Evolutionary conservation across 2,888 invertebrate genomes (phyloP).

Genomic region (Philhelius pedissequus): DNA sequence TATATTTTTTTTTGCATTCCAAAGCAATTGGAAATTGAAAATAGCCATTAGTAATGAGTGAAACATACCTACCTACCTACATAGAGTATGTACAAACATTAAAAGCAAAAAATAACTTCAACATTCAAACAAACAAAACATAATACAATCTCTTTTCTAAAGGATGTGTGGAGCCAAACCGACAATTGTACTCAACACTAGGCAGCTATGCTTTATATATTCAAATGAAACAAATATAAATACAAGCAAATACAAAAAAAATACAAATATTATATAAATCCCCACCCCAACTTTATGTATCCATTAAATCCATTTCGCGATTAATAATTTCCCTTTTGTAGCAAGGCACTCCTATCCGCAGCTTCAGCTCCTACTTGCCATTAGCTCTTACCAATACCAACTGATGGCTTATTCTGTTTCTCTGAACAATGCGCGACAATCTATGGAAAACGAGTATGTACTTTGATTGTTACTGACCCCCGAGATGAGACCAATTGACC

Average conservation of each 20-base stretch:
- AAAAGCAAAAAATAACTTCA: not conserved
- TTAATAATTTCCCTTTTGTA: slow-evolving; percentile 59
- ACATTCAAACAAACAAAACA: not conserved
- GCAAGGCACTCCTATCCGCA: not conserved
- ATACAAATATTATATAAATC: not conserved
- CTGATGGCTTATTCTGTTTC: not conserved
- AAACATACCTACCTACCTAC: not conserved
- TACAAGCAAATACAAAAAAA: not conserved
- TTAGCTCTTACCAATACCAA: not conserved
- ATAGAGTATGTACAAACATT: not conserved
- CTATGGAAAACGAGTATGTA: not conserved
- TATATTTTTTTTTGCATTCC: slow-evolving; percentile 41
- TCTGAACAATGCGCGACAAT: not conserved
- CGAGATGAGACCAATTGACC: slow-evolving; percentile 26
- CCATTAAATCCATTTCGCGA: slow-evolving; percentile 65
- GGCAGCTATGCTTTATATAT: not conserved
- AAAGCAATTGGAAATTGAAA: slow-evolving; percentile 53
- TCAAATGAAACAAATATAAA: not conserved
- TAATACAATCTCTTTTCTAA: not conserved
- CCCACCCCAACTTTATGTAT: slow-evolving; percentile 15
- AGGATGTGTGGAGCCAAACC: slow-evolving; percentile 29
- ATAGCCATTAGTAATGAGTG: slow-evolving; percentile 59
- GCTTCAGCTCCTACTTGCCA: not conserved
- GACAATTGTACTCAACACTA: slow-evolving; percentile 39
- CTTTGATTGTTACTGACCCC: slow-evolving; percentile 10